These are phyloP conservation scores for Lepus timidus DNA, from an alignment of 2,113 vertebrate species.

Conservation along the genomic window DNA sequence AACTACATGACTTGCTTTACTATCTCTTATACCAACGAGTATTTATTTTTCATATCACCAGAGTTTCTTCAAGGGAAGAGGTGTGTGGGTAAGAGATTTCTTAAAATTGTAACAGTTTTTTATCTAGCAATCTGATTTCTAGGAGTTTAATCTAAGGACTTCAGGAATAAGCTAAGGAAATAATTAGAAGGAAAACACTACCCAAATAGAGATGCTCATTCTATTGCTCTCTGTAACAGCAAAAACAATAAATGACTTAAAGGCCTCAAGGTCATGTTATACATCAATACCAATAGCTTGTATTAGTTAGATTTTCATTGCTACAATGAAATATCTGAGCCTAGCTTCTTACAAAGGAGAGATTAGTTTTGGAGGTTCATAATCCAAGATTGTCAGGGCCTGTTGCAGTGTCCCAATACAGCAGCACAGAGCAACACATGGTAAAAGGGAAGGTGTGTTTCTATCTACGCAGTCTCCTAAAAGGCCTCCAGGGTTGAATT, in stretches of 20 bases:
- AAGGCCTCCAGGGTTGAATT: no score
- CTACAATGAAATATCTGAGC: no score
- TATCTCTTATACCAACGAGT: neutral
- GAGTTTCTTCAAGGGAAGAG: slow-evolving; percentile 31
- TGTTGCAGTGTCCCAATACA: no score
- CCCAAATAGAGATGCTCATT: neutral
- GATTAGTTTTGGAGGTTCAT: no score
- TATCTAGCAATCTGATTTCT: neutral
- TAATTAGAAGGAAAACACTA: slow-evolving; percentile 22
- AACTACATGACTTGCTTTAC: slow-evolving; percentile 12
- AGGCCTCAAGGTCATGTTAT: neutral
- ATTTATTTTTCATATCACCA: slow-evolving; percentile 28
- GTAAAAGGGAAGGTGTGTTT: no score
- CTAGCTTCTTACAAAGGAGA: no score
- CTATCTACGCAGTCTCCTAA: no score
- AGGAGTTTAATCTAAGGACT: slow-evolving; percentile 39
- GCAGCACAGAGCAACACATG: no score
- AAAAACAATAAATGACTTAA: neutral
- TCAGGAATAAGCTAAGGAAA: slow-evolving; percentile 43
- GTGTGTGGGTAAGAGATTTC: neutral
- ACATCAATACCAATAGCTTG: neutral
- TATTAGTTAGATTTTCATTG: no score
- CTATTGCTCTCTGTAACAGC: neutral
- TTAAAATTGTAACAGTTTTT: slow-evolving; percentile 41
- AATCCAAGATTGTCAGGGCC: no score